phyloP scores from a whole-genome alignment of 2,113 vertebrate species.

The Zapornia atra region DNA sequence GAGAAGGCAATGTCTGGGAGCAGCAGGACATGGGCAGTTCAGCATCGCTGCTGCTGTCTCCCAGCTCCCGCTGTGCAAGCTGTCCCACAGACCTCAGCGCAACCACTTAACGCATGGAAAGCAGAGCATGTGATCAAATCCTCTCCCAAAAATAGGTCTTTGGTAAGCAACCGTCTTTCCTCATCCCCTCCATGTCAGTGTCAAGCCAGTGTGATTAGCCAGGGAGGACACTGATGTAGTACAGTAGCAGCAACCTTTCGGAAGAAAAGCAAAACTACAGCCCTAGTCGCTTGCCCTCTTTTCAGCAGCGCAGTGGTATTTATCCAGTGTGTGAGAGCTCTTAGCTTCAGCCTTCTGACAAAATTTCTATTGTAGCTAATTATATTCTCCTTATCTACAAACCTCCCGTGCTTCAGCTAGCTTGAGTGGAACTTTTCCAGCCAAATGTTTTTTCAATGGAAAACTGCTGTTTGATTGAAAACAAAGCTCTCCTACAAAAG shows the following conservation, averaged over 20 bases:
- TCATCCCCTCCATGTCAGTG: neutral
- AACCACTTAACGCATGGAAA: neutral
- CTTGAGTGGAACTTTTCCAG: conserved; percentile 42
- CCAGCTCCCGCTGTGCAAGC: neutral
- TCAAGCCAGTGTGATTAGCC: neutral
- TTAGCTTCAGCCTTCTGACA: conserved; percentile 27
- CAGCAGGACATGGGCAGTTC: neutral
- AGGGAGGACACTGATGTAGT: neutral
- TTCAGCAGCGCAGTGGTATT: neutral
- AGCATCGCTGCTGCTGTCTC: neutral
- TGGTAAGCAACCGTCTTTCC: neutral
- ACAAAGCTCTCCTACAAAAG: conserved; percentile 31
- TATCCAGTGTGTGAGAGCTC: neutral
- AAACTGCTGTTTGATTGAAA: conserved; percentile 50
- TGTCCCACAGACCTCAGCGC: rapidly evolving
- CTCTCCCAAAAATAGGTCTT: neutral
- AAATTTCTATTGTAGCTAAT: conserved; percentile 42
- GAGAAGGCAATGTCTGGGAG: neutral
- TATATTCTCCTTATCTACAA: conserved; percentile 50
- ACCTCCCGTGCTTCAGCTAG: conserved; percentile 16
- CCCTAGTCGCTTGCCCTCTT: neutral
- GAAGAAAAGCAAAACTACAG: neutral
- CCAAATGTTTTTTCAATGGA: neutral
- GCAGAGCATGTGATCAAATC: neutral
- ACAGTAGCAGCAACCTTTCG: neutral